These are phyloP conservation scores for Hydrozoanthus gracilis DNA, from an alignment of 92 coral and sea anemone genomes.

Conservation along the genomic window DNA sequence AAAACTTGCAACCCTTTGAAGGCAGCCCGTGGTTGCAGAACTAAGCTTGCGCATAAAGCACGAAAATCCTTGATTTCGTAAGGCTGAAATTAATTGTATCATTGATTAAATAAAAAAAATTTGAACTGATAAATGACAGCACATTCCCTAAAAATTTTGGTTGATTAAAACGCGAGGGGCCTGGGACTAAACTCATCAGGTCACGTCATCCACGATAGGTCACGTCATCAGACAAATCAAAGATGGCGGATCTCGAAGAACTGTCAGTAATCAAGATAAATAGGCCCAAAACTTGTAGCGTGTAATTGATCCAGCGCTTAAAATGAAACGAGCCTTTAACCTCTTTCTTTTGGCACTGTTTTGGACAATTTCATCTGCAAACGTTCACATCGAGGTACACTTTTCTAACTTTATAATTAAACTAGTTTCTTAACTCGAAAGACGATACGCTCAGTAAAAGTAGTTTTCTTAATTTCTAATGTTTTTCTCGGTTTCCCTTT, in stretches of 20 bases:
- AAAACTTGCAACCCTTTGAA: too few species aligned
- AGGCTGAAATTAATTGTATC: too few species aligned
- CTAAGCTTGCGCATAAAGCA: too few species aligned
- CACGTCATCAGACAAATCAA: constrained; percentile 10
- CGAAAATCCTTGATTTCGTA: too few species aligned
- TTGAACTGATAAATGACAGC: too few species aligned
- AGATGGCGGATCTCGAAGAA: constrained; percentile 17
- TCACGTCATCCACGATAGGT: not conserved
- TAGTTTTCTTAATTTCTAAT: too few species aligned
- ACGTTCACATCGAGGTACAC: constrained; percentile 33
- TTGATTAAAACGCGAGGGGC: not conserved
- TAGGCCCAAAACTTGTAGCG: not conserved
- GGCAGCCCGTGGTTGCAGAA: too few species aligned
- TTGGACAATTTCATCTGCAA: not conserved
- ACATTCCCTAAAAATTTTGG: not conserved
- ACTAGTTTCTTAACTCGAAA: too few species aligned
- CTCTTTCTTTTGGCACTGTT: not conserved
- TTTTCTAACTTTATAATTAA: not conserved
- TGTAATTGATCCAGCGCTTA: not conserved
- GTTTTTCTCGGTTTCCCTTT: too few species aligned
- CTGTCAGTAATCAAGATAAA: constrained; percentile 17
- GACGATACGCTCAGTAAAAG: too few species aligned
- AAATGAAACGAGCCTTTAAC: not conserved
- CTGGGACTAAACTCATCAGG: not conserved
- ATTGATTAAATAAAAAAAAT: too few species aligned